Percentiles rank a stretch among this genome's conserved stretches.
Conservation (phyloP, 1,140 invertebrate species). For the Condylostylus longicornis region DNA sequence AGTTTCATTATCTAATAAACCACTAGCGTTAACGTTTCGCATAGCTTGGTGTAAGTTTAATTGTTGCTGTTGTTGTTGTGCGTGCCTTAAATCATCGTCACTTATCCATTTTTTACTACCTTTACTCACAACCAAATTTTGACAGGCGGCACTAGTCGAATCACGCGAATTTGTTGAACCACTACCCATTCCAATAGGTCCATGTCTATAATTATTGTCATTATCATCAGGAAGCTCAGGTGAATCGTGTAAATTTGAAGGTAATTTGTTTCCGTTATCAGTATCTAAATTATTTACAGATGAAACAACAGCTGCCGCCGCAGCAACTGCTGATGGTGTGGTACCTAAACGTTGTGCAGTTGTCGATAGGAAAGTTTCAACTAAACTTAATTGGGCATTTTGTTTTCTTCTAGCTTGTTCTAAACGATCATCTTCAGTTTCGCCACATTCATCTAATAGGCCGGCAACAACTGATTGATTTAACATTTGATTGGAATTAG, state of each 20-base stretch:
- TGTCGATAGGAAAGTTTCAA: slow-evolving; percentile 27
- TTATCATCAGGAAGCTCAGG: slow-evolving; percentile 10
- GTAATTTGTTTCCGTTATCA: slow-evolving; percentile 23
- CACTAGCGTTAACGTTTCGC: slow-evolving; percentile 8
- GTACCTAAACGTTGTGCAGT: slow-evolving; percentile 27
- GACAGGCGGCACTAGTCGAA: slow-evolving; percentile 13
- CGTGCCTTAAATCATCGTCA: slow-evolving; percentile 19
- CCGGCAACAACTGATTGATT: not conserved
- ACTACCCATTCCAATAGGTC: not conserved
- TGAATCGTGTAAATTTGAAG: not conserved
- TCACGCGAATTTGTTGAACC: slow-evolving; percentile 11
- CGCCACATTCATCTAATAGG: slow-evolving; percentile 15
- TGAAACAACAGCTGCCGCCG: slow-evolving; percentile 25
- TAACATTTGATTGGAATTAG: too few relatives aligned
- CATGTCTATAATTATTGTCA: slow-evolving; percentile 19
- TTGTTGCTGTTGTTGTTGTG: slow-evolving; percentile 8
- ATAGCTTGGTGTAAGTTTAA: too few relatives aligned
- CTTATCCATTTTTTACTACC: slow-evolving; percentile 32
- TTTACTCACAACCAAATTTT: slow-evolving; percentile 30
- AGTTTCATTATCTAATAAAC: slow-evolving; percentile 8
- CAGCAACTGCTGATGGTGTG: slow-evolving; percentile 27
- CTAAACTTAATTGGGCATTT: slow-evolving; percentile 28
- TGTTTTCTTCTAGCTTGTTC: slow-evolving; percentile 26
- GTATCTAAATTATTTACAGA: slow-evolving; percentile 18
- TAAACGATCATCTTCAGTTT: slow-evolving; percentile 14